Evolutionary conservation across 2,113 vertebrate species (phyloP).

Genomic region (Dunckerocampus dactyliophorus): DNA sequence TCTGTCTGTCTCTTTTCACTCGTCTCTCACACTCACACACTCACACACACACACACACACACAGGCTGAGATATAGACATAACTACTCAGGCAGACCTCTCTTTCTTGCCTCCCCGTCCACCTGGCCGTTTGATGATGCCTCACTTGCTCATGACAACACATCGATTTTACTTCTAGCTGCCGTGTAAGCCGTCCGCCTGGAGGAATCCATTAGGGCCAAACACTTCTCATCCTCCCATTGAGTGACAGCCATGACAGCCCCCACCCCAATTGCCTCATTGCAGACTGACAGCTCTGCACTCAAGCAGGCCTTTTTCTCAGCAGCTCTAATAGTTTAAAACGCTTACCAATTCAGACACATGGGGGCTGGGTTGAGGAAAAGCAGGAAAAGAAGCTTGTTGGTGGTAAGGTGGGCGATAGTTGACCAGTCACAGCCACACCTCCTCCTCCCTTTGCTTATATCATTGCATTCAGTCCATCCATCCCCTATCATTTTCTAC

Average conservation of each 20-base stretch:
- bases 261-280: slow-evolving; percentile 63
- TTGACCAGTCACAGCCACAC: slow-evolving; percentile 28
- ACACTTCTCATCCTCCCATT: slow-evolving; percentile 89
- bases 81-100: slow-evolving; percentile 60
- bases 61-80: slow-evolving; percentile 71
- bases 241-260: slow-evolving; percentile 73
- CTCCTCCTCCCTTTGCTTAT: slow-evolving; percentile 11
- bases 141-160: slow-evolving; percentile 93
- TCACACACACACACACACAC: slow-evolving; percentile 46
- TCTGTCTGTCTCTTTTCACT: slow-evolving; percentile 69
- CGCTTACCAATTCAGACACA: slow-evolving; percentile 96
- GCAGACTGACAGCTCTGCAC: slow-evolving; percentile 91
- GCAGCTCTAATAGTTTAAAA: slow-evolving; percentile 96
- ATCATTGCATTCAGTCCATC: slow-evolving; percentile 20
- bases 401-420: slow-evolving; percentile 6
- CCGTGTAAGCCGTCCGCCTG: slow-evolving; percentile 89
- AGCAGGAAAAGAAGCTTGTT: not conserved
- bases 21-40: slow-evolving; percentile 41
- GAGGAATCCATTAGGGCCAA: slow-evolving; percentile 98
- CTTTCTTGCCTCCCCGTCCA: slow-evolving; percentile 76
- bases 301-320: slow-evolving; percentile 91
- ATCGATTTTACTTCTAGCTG: slow-evolving; percentile 96
- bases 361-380: slow-evolving; percentile 49
- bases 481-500: slow-evolving; percentile 46
- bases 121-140: slow-evolving; percentile 85